Base-by-base conservation (phyloP, 1,140 invertebrate genomes). In the Aradophagus sp. region DNA sequence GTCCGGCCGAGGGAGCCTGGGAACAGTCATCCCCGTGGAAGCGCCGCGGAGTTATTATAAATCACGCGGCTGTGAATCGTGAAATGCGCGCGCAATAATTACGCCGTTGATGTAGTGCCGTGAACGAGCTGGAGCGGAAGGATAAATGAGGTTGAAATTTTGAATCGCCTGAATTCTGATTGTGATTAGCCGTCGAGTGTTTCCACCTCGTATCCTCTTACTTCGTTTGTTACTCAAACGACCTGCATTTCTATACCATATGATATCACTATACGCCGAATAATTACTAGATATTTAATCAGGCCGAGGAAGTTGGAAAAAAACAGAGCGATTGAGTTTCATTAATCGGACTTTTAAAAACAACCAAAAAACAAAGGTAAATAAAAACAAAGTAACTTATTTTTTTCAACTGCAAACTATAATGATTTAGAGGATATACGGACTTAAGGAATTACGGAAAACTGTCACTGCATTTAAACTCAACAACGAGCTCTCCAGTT, bases 1-100 rank as follows among this genome's bases (percentile, higher is more conserved):
- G 66, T 69, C 66, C 56, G 44, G 56, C 34, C 19, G 32, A 42
- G 45, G 35, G 27, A 56, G 26, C 45, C 20, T 17, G 19, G 17
- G 47, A 55, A 68, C 55, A 62, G 66, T 53, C 66, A 56, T 55
- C 23, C 45, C n/a, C 32, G 45, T 42, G 58, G 38, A 52, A 58
- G 52, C 16, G 45, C 38, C 63, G 45, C 32, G 26, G 23, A 48
- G 32, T 58, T 38, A 67, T 58, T 38, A 67, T 67, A 67, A 67
- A 67, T 67, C 38, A 58, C 26, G 15, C 15, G 31, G 5, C 38
- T 44, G 52, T 52, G 63, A 67, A 58, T 67, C 45, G 29, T 58
- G 53, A 58, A 66, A 67, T 52, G 53, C 63, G 52, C 53, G 53
- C 36, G 45, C 52, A 67, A 67, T 67, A 67, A 50, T 67, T 67